Conservation (phyloP, 2,888 invertebrate genomes). For the Euproctis similis region DNA sequence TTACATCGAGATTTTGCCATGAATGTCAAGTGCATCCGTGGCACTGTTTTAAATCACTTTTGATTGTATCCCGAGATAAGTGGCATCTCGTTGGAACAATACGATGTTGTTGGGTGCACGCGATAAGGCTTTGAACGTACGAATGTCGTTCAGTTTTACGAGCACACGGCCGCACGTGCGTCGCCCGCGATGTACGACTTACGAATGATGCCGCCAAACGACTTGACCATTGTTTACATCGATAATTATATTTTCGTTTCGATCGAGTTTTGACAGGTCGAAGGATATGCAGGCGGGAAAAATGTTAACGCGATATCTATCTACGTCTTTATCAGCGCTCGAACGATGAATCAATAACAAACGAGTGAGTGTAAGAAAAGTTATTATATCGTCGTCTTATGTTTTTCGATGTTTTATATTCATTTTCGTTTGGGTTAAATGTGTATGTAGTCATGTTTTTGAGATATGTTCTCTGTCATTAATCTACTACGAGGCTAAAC, state of each 20-base stretch:
- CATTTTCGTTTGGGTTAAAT: too few species aligned
- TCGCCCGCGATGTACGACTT: slow-evolving; percentile 53
- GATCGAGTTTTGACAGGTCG: slow-evolving; percentile 66
- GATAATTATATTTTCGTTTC: slow-evolving; percentile 67
- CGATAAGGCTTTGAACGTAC: slow-evolving; percentile 55
- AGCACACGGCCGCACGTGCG: slow-evolving; percentile 51
- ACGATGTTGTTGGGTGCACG: slow-evolving; percentile 32
- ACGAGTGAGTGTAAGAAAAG: slow-evolving; percentile 22
- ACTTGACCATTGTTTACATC: slow-evolving; percentile 66
- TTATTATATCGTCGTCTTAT: too few species aligned
- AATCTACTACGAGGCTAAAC: too few species aligned
- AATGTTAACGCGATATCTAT: slow-evolving; percentile 50
- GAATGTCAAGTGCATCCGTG: slow-evolving; percentile 56
- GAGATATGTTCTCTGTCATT: too few species aligned
- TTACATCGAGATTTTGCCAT: slow-evolving; percentile 28
- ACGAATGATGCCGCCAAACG: slow-evolving; percentile 59
- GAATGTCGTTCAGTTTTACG: slow-evolving; percentile 35
- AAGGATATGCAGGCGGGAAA: slow-evolving; percentile 61
- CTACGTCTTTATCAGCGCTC: slow-evolving; percentile 30
- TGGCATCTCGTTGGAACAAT: slow-evolving; percentile 45
- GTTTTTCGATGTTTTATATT: too few species aligned
- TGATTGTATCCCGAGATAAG: slow-evolving; percentile 34
- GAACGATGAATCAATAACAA: slow-evolving; percentile 19
- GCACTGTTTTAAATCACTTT: slow-evolving; percentile 37
- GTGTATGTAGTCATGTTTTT: too few species aligned